Conservation (phyloP, 92 coral and sea anemone genomes). For the Actinernus sp. region DNA sequence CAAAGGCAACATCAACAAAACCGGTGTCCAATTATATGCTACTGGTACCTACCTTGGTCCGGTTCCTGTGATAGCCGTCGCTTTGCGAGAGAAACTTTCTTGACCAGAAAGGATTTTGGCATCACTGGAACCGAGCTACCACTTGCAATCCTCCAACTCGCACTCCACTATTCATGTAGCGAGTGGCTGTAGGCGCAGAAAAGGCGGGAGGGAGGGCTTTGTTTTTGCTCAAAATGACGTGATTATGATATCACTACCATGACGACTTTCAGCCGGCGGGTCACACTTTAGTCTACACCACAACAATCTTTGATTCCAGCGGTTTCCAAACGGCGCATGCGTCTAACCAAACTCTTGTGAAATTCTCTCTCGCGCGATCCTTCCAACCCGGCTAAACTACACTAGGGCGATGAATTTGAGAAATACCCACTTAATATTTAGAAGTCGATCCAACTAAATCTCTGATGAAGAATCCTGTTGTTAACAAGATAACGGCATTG, state of each 20-base stretch:
- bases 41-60: conserved; percentile 74
- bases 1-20: conserved; percentile 19
- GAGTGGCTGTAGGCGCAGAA: neutral
- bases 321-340: conserved; percentile 37
- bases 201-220: neutral
- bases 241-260: conserved; percentile 43
- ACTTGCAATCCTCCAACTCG: conserved; percentile 1
- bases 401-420: too few species aligned
- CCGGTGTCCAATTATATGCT: conserved; percentile 41
- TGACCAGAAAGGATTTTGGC: conserved; percentile 99
- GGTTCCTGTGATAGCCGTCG: conserved; percentile 67
- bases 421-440: neutral
- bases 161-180: conserved; percentile 42
- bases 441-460: too few species aligned
- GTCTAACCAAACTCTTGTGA: conserved; percentile 1
- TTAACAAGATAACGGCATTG: too few species aligned
- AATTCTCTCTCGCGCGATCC: conserved; percentile 10
- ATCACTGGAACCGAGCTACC: conserved; percentile 50
- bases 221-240: conserved; percentile 42
- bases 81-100: conserved; percentile 77
- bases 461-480: too few species aligned
- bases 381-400: too few species aligned
- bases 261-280: conserved; percentile 40
- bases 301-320: conserved; percentile 29
- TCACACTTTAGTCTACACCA: conserved; percentile 20